phyloP scores from a whole-genome alignment of 1,140 invertebrate species.

The Apolygus lucorum region DNA sequence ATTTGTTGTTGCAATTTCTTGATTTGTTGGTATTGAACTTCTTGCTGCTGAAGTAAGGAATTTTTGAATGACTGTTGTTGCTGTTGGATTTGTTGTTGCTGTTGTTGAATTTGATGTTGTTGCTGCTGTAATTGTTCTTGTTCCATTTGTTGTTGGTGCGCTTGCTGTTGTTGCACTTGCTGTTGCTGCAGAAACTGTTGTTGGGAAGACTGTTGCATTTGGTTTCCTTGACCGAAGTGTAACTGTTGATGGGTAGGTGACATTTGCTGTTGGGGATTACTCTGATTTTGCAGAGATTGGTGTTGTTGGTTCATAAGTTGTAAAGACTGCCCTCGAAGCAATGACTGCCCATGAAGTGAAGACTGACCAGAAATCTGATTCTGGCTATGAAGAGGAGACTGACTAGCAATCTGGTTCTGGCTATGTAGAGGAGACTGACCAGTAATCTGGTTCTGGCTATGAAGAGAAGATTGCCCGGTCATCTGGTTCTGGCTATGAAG shows the following conservation, averaged over 20 bases:
- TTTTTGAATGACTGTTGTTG: slow-evolving; percentile 28
- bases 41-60: slow-evolving; percentile 14
- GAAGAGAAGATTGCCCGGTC: background rate
- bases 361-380: background rate
- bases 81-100: slow-evolving; percentile 29
- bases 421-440: background rate
- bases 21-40: slow-evolving; percentile 25
- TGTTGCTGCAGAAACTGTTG: slow-evolving; percentile 29
- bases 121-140: slow-evolving; percentile 31
- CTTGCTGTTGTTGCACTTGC: slow-evolving; percentile 28
- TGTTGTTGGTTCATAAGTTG: background rate
- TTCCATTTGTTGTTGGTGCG: slow-evolving; percentile 21
- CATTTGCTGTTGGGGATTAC: slow-evolving; percentile 21
- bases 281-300: background rate
- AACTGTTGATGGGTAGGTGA: slow-evolving; percentile 31
- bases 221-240: slow-evolving; percentile 31
- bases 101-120: slow-evolving; percentile 26
- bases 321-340: background rate
- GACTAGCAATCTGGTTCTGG: background rate
- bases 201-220: slow-evolving; percentile 30
- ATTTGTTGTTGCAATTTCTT: slow-evolving; percentile 25
- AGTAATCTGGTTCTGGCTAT: background rate
- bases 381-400: background rate
- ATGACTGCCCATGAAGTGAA: background rate
- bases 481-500: background rate